A percentile compares a stretch with the other conserved stretches of the same genome.
Conservation (phyloP, 2,113 vertebrate genomes). For the Ailuropoda melanoleuca region DNA sequence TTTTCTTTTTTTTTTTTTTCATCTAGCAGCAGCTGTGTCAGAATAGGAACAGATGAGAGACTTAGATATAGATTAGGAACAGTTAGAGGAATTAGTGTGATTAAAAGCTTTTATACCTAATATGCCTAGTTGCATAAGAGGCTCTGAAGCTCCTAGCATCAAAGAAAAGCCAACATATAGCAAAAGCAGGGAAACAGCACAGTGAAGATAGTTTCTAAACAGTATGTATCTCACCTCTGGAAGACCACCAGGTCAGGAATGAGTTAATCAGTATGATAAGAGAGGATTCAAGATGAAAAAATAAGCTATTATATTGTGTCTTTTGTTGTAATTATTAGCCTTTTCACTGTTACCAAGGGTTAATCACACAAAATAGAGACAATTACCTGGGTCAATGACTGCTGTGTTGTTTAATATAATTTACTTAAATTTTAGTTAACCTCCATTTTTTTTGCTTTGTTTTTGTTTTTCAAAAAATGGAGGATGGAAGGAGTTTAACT, state of each 20-base stretch:
- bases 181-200: background rate
- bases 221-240: background rate
- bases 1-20: background rate
- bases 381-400: background rate
- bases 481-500: background rate
- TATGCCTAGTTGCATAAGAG: slow-evolving; percentile 17
- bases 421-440: slow-evolving; percentile 1
- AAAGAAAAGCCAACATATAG: background rate
- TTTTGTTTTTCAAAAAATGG: background rate
- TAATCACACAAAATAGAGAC: background rate
- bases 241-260: background rate
- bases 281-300: background rate
- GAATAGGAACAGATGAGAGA: slow-evolving; percentile 47
- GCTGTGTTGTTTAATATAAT: background rate
- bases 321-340: background rate
- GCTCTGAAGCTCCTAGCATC: background rate
- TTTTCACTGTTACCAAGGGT: background rate
- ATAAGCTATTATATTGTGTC: background rate
- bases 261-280: background rate
- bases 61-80: slow-evolving; percentile 54
- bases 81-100: slow-evolving; percentile 56
- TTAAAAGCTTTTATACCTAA: slow-evolving; percentile 60
- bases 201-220: background rate
- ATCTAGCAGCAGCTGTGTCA: slow-evolving; percentile 21
- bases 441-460: background rate